Conservation (phyloP, 2,888 invertebrate species). For the Sturmia bella region DNA sequence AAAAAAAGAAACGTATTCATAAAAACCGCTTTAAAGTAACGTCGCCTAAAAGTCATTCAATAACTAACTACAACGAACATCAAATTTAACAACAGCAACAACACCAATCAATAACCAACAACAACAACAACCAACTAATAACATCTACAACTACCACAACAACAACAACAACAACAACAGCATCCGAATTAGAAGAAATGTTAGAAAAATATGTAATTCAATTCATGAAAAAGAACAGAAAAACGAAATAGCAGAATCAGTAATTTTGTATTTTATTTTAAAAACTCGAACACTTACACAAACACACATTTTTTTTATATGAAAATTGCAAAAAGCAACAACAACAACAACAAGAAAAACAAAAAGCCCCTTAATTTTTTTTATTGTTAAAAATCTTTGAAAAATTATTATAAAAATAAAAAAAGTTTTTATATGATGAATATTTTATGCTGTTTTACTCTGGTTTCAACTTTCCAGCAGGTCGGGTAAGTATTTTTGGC, state of each 20-base stretch:
- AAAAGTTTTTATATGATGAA: conserved; percentile 70
- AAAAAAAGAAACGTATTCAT: conserved; percentile 12
- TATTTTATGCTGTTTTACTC: neutral
- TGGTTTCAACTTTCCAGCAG: neutral
- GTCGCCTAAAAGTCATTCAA: conserved; percentile 64
- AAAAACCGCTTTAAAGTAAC: conserved; percentile 69
- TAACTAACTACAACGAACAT: conserved; percentile 43
- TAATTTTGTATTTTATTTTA: conserved; percentile 59
- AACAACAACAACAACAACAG: conserved; percentile 41
- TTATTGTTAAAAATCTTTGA: conserved; percentile 69
- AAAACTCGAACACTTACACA: conserved; percentile 52
- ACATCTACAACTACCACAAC: conserved; percentile 42
- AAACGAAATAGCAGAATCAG: conserved; percentile 14
- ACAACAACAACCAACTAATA: conserved; percentile 55
- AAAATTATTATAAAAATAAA: conserved; percentile 68
- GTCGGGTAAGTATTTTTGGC: neutral
- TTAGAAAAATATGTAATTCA: conserved; percentile 23
- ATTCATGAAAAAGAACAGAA: conserved; percentile 25
- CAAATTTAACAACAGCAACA: conserved; percentile 59
- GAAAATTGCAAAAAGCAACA: conserved; percentile 60
- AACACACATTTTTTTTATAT: conserved; percentile 59
- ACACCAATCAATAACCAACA: conserved; percentile 52
- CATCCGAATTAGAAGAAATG: conserved; percentile 33
- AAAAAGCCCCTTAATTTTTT: conserved; percentile 65
- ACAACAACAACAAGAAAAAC: conserved; percentile 51